A percentile compares a stretch with the other conserved stretches of the same genome.
Evolutionary conservation across 2,113 vertebrate species (phyloP).

Genomic region (Pachyramphus minor): DNA sequence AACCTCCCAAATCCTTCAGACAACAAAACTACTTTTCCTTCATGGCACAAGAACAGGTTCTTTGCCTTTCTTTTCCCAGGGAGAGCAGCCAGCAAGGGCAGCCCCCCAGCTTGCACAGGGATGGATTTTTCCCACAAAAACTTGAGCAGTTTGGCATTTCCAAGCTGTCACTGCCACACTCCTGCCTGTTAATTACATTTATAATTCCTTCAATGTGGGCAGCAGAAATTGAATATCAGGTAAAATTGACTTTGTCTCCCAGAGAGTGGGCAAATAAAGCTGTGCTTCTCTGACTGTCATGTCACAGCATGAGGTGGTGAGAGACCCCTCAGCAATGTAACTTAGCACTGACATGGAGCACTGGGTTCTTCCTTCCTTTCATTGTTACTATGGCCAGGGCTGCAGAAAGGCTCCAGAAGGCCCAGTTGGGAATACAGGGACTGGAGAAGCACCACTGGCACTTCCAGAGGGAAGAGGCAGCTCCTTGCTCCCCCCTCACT

Average conservation of each 20-base stretch:
- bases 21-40: background rate
- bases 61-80: background rate
- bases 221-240: background rate
- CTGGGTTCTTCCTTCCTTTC: background rate
- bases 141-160: background rate
- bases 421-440: fast-evolving
- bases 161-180: background rate
- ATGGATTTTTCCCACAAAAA: background rate
- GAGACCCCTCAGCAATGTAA: background rate
- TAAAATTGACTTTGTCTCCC: background rate
- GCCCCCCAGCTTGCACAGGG: background rate
- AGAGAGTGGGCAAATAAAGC: background rate
- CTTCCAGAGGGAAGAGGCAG: background rate
- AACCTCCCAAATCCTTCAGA: background rate
- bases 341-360: background rate
- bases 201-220: background rate
- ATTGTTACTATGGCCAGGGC: background rate
- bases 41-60: background rate
- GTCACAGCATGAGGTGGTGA: background rate
- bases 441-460: background rate
- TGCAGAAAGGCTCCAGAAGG: background rate
- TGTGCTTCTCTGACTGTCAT: background rate
- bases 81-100: background rate
- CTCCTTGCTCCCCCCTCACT: background rate
- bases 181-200: background rate